Evolutionary conservation across 35 echinoderm and acorn worm genomes (phyloP).

Genomic region (Strongylocentrotus purpuratus): DNA sequence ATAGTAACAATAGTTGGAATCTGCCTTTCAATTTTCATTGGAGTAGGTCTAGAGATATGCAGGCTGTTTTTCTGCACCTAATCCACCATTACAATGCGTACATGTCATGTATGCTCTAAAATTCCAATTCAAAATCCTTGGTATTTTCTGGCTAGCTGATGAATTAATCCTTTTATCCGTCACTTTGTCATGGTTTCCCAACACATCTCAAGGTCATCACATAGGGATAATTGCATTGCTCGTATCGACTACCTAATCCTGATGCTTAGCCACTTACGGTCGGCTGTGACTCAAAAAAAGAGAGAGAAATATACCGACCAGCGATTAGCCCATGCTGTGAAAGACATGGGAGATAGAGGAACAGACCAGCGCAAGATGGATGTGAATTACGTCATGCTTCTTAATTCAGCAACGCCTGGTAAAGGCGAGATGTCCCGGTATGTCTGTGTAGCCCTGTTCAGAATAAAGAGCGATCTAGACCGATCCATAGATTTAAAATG

Average conservation of each 20-base stretch:
- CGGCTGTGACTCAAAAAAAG: neutral
- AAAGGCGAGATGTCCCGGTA: neutral
- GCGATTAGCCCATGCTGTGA: neutral
- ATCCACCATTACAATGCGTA: neutral
- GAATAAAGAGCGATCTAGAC: neutral
- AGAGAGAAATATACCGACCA: neutral
- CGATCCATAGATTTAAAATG: too few species aligned
- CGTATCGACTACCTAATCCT: neutral
- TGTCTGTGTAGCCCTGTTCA: neutral
- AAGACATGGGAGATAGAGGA: neutral
- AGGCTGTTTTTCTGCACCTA: neutral
- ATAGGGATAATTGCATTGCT: neutral
- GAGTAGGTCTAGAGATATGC: neutral
- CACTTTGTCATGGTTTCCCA: neutral
- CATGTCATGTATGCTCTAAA: neutral
- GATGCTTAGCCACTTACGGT: neutral
- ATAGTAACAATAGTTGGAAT: too few species aligned
- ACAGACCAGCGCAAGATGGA: neutral
- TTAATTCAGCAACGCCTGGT: conserved; percentile 1
- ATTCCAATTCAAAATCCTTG: neutral
- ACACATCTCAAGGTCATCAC: neutral
- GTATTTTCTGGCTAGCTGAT: neutral
- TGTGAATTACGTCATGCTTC: neutral
- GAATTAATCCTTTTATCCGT: neutral
- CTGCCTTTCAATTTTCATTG: neutral